Evolutionary conservation across 2,888 invertebrate species (phyloP), one percentile per base, ranked within the genome.

Genomic region (Exocentrus adspersus): DNA sequence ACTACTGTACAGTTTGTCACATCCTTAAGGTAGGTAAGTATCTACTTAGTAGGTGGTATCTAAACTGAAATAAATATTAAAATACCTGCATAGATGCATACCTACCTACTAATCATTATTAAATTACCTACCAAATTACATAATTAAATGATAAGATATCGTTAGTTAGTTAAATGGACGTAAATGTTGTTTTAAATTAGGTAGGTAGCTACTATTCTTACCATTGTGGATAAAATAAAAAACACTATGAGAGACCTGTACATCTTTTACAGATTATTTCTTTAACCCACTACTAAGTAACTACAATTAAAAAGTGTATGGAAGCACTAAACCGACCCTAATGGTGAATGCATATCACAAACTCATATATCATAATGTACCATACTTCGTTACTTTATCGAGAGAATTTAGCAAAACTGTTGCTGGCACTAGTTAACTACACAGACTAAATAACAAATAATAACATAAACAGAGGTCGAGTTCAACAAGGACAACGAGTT

Each of bases 401-500:
- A 42, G 54, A 28, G 42, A 14, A 12, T 17, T 43, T 37, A 24
- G 28, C 24, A 41, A 42, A 54, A 24, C 43, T 43, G 24, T 28
- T 28, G 28, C 54, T 28, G 17, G 9, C 43, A 16, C 41, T 54
- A 24, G 16, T 43, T 41, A 28, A 54, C 54, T 28, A 43, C 54
- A 30, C 54, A 43, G 54, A 54, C 54, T 54, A 54, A 54, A 43
- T 43, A 54, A 43, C 43, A 54, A 16, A n/a, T n/a, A n/a, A n/a
- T n/a, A n/a, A n/a, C n/a, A n/a, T n/a, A n/a, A n/a, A 43, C 54
- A 6, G 28, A 41, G 28, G 43, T 24, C 7, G 24, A 24, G 24
- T 42, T 54, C 24, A 54, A 54, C 54, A 54, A 54, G 54, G 54
- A 42, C 54, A 43, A 54, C 54, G 42, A 54, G 42, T 54, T 21